A percentile compares a stretch with the other conserved stretches of the same genome.
Conservation (phyloP, 2,797 vertebrate genomes). For the Gallinago stenura region DNA sequence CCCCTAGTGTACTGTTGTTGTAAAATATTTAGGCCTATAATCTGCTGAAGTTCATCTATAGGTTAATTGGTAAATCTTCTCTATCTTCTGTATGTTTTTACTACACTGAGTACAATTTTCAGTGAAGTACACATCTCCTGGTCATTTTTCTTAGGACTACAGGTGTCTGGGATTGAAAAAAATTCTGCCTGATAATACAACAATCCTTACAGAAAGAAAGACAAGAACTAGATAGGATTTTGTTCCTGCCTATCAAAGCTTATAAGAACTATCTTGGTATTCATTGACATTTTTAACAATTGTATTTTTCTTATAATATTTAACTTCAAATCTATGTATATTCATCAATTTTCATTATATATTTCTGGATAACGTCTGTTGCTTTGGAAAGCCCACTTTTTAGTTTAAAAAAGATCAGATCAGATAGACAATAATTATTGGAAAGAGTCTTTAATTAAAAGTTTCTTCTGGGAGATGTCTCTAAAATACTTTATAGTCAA, state of each 20-base stretch:
- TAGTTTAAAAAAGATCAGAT: background rate
- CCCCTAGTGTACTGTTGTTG: slow-evolving; percentile 64
- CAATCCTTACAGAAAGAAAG: background rate
- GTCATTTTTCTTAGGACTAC: background rate
- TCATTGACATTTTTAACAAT: background rate
- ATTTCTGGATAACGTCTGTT: background rate
- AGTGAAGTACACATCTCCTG: background rate
- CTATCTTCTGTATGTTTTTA: background rate
- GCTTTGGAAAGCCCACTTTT: background rate
- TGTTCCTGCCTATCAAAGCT: background rate
- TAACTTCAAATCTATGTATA: background rate
- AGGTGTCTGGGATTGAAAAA: background rate
- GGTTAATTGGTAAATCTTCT: background rate
- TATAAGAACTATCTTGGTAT: background rate
- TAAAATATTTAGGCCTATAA: slow-evolving; percentile 15
- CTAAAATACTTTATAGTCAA: background rate
- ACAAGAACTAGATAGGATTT: background rate
- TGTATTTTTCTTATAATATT: background rate
- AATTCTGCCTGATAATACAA: background rate
- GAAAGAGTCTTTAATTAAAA: background rate
- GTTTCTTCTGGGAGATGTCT: background rate
- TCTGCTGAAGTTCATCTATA: background rate
- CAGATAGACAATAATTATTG: background rate
- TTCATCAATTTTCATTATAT: background rate
- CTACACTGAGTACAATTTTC: background rate